Evolutionary conservation across 2,797 vertebrate genomes (phyloP), one percentile per base, ranked within the genome.

Genomic region (Acanthurus leucopareius): DNA sequence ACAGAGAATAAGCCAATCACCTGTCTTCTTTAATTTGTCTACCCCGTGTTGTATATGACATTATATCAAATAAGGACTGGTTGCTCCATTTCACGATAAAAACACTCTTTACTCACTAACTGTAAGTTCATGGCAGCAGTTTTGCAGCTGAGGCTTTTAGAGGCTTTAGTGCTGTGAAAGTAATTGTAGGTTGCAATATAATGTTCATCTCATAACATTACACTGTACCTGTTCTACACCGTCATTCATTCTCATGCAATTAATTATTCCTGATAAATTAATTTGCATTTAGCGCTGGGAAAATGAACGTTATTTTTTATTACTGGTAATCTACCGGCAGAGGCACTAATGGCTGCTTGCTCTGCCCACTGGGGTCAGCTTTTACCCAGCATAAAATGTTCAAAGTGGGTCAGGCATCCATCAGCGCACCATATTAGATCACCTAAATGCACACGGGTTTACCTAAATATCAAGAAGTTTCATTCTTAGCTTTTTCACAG

Each of bases 321-420:
- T 70, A 63, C 15, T 75, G 67, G 68, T 70, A 75, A 77, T 83
- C 61, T 61, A 74, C 70, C 80, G 82, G 79, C 77, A 87, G 89
- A 75, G 80, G 63, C 83, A 86, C 73, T 88, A 84, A 90, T 83
- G 69, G 75, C 66, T 81, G 82, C 76, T 45, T 62, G 65, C 54
- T 70, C 40, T 73, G 52, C 74, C 77, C 32, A 11, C 65, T 77
- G 81, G 74, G 80, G 74, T 86, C 87, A 84, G 71, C 75, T 77
- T 61, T 84, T 69, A 82, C 70, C 64, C 74, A 69, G 20, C 64
- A 83, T 67, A 61, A 87, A 75, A 86, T 28, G 77, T 69, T 70
- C 56, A 77, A 93, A 90, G 79, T 90, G 88, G 89, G 90, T 90
- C 91, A 91, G 83, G 44, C 85, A 83, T 87, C 85, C 88, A 92